phyloP scores from a whole-genome alignment of 2,888 invertebrate species.

The Aphrophora alni region DNA sequence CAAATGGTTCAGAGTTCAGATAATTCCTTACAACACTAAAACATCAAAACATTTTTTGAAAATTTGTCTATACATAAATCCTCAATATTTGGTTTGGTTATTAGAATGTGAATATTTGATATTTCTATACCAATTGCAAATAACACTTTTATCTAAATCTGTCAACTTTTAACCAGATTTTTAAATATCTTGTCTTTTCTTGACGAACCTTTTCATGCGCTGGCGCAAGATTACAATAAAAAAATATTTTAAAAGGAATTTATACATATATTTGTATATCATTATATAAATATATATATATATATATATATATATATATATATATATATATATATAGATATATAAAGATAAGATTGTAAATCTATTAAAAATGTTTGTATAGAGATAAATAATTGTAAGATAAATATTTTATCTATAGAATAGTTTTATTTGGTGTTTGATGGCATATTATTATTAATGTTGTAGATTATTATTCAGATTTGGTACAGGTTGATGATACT shows the following conservation, averaged over 20 bases:
- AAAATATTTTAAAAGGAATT: background rate
- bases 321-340: no score
- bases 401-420: background rate
- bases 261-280: background rate
- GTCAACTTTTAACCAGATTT: background rate
- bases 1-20: no score
- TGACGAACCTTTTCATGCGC: background rate
- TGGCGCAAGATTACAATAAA: background rate
- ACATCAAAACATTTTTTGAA: no score
- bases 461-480: slow-evolving; percentile 2
- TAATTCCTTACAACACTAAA: no score
- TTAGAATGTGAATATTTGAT: background rate
- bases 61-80: background rate
- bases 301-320: background rate
- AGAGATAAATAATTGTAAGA: background rate
- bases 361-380: background rate
- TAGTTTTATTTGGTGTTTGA: background rate
- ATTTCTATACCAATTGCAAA: background rate
- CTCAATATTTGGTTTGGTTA: background rate
- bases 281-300: background rate
- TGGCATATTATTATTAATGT: background rate
- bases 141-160: background rate
- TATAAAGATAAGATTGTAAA: no score
- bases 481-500: background rate
- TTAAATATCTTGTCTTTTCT: background rate